Conservation (phyloP, 2,113 vertebrate species). For the Astatotilapia flaviijosephi region DNA sequence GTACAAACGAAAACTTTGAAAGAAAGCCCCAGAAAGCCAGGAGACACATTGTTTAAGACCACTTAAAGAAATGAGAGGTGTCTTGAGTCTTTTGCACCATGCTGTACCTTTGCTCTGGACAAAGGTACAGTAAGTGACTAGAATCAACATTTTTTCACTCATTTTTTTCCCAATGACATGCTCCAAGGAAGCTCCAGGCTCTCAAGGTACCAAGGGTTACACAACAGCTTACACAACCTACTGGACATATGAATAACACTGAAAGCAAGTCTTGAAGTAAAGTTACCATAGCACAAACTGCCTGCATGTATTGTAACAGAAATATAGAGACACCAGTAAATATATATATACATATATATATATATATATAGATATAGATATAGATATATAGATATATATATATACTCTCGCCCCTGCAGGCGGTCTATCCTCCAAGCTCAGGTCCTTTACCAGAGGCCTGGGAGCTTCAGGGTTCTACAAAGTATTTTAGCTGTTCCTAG, state of each 20-base stretch:
- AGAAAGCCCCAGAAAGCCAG: not conserved
- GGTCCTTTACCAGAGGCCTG: not conserved
- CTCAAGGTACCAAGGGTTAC: not conserved
- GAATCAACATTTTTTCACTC: not conserved
- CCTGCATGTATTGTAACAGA: not conserved
- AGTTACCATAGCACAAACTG: not conserved
- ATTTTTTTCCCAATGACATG: not conserved
- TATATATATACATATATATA: fast-evolving
- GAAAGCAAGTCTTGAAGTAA: not conserved
- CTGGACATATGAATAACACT: not conserved
- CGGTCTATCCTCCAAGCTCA: not conserved
- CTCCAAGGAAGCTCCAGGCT: not conserved
- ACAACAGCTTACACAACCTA: not conserved
- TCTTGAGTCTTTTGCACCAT: not conserved
- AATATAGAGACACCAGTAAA: not conserved
- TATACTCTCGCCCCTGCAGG: not conserved
- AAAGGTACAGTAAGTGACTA: not conserved
- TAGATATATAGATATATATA: fast-evolving
- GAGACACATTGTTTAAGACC: not conserved
- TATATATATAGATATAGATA: not conserved
- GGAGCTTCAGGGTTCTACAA: not conserved
- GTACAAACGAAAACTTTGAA: not conserved
- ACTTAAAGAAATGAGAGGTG: not conserved
- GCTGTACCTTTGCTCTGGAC: not conserved
- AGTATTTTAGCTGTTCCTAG: not conserved